Conservation (phyloP, 2,888 invertebrate genomes). For the Eupeodes luniger region DNA sequence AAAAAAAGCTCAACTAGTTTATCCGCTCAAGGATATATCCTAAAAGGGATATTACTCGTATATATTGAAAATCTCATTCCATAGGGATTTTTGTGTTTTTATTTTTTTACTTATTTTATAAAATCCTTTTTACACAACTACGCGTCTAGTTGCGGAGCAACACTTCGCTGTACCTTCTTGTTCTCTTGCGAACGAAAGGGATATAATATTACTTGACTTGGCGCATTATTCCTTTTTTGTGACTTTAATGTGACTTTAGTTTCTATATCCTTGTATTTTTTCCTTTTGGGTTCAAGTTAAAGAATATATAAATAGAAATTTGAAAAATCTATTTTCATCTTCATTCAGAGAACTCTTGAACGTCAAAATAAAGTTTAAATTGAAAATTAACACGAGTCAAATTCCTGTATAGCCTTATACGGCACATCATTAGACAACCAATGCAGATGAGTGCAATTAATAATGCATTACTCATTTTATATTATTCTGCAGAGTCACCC, state of each 20-base stretch:
- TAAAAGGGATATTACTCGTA: not conserved
- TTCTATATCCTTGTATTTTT: constrained; percentile 1
- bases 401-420: not conserved
- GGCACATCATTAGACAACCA: not conserved
- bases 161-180: not conserved
- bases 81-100: constrained; percentile 49
- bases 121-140: constrained; percentile 42
- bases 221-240: constrained; percentile 28
- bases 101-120: constrained; percentile 40
- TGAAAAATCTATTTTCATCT: not conserved
- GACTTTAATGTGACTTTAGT: constrained; percentile 2
- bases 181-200: constrained; percentile 18
- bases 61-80: constrained; percentile 42
- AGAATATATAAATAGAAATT: not conserved
- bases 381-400: not conserved
- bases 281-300: not conserved
- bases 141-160: constrained; percentile 5
- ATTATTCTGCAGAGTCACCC: constrained; percentile 36
- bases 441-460: constrained; percentile 50
- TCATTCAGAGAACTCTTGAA: not conserved
- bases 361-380: not conserved
- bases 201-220: constrained; percentile 53
- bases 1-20: constrained; percentile 1
- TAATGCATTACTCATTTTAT: constrained; percentile 52
- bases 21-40: constrained; percentile 15